Percentiles rank a stretch among this genome's conserved stretches.
These are phyloP conservation scores for Lutjanus erythropterus DNA, from an alignment of 2,113 vertebrate genomes.

Conservation along the genomic window DNA sequence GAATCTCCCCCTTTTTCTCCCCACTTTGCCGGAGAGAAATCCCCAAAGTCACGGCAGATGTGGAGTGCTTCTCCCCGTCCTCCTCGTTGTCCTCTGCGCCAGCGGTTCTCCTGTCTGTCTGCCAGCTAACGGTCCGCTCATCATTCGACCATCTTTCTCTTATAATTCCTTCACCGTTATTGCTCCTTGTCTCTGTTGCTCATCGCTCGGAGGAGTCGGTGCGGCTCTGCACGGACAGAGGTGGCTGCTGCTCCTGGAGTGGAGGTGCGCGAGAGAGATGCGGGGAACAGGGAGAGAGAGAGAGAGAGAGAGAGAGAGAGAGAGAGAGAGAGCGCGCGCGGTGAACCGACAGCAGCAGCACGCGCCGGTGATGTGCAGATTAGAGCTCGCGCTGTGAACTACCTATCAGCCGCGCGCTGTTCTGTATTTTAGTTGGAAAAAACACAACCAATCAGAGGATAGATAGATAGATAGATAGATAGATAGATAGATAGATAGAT, in stretches of 20 bases:
- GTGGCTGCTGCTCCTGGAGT: constrained; percentile 1
- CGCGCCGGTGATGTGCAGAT: constrained; percentile 20
- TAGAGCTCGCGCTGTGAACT: constrained; percentile 33
- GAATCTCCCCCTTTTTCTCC: constrained; percentile 6
- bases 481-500: constrained; percentile 8
- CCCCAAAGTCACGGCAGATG: constrained; percentile 65
- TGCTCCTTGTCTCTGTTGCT: background rate
- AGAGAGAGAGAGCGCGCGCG: background rate
- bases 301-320: constrained; percentile 9
- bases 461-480: constrained; percentile 12
- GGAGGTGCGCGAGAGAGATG: constrained; percentile 40
- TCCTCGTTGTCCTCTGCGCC: constrained; percentile 60
- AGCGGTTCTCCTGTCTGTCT: constrained; percentile 50
- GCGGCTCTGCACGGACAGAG: background rate
- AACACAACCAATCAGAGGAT: constrained; percentile 36
- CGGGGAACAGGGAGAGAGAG: background rate
- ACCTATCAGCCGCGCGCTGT: constrained; percentile 22
- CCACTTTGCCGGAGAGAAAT: constrained; percentile 33
- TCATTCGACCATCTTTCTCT: constrained; percentile 42
- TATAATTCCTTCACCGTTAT: background rate
- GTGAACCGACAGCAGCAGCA: constrained; percentile 34
- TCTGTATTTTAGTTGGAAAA: constrained; percentile 20
- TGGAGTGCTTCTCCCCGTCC: constrained; percentile 8
- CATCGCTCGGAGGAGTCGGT: constrained; percentile 11
- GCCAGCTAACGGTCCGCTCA: constrained; percentile 34